phyloP scores from a whole-genome alignment of 2,888 invertebrate genomes.

The Orchesellides sinensis region DNA sequence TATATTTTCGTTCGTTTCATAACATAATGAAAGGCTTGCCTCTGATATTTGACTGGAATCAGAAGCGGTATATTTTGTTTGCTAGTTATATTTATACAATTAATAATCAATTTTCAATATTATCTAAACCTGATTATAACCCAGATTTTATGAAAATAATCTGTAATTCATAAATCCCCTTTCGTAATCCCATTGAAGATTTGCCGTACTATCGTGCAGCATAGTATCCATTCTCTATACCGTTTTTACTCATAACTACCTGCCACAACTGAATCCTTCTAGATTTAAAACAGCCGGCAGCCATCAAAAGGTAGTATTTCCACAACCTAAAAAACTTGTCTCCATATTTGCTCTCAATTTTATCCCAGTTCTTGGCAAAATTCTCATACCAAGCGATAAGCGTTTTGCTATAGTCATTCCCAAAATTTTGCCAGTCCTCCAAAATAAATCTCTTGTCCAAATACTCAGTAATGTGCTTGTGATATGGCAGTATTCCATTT shows the following conservation, averaged over 20 bases:
- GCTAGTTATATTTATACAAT: no score
- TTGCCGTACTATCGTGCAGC: conserved; percentile 66
- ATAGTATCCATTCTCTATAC: conserved; percentile 70
- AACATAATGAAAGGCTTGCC: no score
- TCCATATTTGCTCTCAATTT: conserved; percentile 64
- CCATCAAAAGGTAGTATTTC: conserved; percentile 67
- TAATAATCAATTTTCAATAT: no score
- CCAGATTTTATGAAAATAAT: no score
- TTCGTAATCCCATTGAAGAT: not conserved
- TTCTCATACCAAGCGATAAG: conserved; percentile 69
- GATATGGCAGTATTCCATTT: conserved; percentile 67
- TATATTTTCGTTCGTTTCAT: no score
- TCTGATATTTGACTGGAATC: no score
- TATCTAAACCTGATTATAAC: no score
- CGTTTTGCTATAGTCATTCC: conserved; percentile 71
- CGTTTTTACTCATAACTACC: conserved; percentile 69
- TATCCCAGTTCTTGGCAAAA: conserved; percentile 68
- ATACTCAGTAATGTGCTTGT: conserved; percentile 64
- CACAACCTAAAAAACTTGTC: conserved; percentile 69
- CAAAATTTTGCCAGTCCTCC: conserved; percentile 73
- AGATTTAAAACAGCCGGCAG: conserved; percentile 66
- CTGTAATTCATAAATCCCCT: no score
- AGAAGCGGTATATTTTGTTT: no score
- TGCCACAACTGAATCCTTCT: conserved; percentile 70
- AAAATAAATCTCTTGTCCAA: conserved; percentile 65